Evolutionary conservation across 1,140 invertebrate genomes (phyloP), one percentile per base, ranked within the genome.

Genomic region (Chironomus striatipennis): DNA sequence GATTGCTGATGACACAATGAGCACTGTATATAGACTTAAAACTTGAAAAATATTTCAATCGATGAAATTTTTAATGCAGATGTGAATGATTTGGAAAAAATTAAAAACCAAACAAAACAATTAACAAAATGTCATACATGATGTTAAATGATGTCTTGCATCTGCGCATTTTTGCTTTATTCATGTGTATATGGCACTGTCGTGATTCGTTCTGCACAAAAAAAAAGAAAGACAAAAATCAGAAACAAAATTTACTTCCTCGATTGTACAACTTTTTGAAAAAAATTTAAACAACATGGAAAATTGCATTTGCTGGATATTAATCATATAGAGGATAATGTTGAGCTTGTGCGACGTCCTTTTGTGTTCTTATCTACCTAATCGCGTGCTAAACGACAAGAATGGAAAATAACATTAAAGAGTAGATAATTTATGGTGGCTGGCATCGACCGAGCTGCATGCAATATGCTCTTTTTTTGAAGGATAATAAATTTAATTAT

Each of bases 401-500:
- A 57, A 57, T 57, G 47, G 47, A 57, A 57, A 57, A 57, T 57
- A 57, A 5, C 12, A 57, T 57, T 57, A 57, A 57, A 57, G 8
- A 57, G 47, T 5, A n/a, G 12, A 57, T 57, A 57, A 57, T 57
- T 57, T 57, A 57, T 57, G 47, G 47, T n/a, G 47, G 12, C 47
- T 57, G 47, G 47, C 12, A 15, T 57, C n/a, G n/a, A 57, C 12
- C n/a, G 47, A 57, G n/a, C 47, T 1, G 47, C 47, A 57, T 57
- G 47, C 47, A 57, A 57, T n/a, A 57, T 57, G 47, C 47, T 12
- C 9, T 57, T 5, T n/a, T 57, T 57, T 57, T 5, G 47, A 57
- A 57, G 47, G 47, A 57, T 57, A 57, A 57, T 57, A 57, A 57
- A 57, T 57, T 57, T 57, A 57, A 57, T 57, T 57, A 57, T 57